A percentile compares a stretch with the other conserved stretches of the same genome.
Conservation (phyloP, 2,888 invertebrate species). For the Seladonia tumulorum region DNA sequence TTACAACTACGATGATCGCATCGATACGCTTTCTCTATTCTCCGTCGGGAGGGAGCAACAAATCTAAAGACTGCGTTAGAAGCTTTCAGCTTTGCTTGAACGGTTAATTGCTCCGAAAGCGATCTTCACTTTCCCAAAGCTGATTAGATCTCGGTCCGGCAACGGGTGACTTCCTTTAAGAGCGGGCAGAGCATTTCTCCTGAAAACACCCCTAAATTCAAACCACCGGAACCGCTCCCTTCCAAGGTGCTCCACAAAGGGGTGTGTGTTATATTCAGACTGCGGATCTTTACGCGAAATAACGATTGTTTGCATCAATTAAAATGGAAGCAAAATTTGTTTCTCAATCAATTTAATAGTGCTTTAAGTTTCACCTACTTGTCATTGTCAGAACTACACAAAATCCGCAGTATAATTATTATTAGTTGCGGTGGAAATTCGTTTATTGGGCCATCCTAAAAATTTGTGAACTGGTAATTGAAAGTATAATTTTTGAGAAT, state of each 20-base stretch:
- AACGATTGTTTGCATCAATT: not conserved
- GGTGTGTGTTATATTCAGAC: not conserved
- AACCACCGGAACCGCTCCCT: conserved; percentile 2
- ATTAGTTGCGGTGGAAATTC: too few relatives aligned
- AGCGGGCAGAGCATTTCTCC: not conserved
- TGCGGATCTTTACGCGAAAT: not conserved
- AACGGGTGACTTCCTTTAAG: conserved; percentile 8
- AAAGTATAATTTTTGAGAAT: not conserved
- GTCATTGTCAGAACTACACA: too few relatives aligned
- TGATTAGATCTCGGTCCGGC: conserved; percentile 5
- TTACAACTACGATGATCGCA: conserved; percentile 15
- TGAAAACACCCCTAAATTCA: not conserved
- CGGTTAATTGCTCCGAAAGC: conserved; percentile 12
- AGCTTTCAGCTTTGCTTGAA: conserved; percentile 7
- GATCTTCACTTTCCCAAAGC: conserved; percentile 11
- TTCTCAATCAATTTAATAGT: not conserved
- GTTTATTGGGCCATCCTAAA: too few relatives aligned
- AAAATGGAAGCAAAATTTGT: not conserved
- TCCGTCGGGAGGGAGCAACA: not conserved
- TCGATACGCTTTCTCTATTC: not conserved
- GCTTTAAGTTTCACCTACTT: not conserved
- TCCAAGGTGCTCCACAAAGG: not conserved
- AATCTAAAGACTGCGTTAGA: not conserved
- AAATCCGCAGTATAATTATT: too few relatives aligned
- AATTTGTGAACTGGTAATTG: too few relatives aligned